Conservation (phyloP, 2,888 invertebrate genomes). For the Mechanitis mazaeus region DNA sequence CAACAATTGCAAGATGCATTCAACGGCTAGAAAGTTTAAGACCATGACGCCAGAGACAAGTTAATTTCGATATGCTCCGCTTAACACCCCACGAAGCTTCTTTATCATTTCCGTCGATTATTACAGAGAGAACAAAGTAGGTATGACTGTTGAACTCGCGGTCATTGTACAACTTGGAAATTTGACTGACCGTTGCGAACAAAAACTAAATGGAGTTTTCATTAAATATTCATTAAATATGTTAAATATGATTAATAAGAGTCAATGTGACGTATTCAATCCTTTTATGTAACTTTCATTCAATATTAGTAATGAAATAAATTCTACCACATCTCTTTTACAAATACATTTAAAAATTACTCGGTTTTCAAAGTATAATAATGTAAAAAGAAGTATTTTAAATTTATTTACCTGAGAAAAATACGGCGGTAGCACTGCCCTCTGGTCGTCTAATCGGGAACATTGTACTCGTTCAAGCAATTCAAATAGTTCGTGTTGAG, state of each 20-base stretch:
- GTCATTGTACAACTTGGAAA: conserved; percentile 13
- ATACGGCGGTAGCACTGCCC: conserved; percentile 95
- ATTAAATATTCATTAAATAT: no score
- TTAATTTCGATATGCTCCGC: conserved; percentile 51
- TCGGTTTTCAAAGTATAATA: not conserved
- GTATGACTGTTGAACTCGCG: conserved; percentile 50
- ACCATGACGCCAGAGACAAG: conserved; percentile 32
- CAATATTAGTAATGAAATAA: no score
- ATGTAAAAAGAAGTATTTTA: conserved; percentile 3
- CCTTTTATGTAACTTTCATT: no score
- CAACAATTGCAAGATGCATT: conserved; percentile 1
- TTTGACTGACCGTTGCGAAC: no score
- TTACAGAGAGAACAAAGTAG: conserved; percentile 38
- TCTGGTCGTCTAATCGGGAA: conserved; percentile 96
- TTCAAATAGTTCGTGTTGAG: conserved; percentile 91
- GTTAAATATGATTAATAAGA: no score
- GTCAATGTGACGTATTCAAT: no score
- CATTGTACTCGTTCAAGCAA: conserved; percentile 95
- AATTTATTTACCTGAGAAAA: conserved; percentile 85
- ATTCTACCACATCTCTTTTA: no score
- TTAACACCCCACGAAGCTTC: conserved; percentile 61
- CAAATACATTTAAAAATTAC: no score
- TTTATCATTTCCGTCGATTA: conserved; percentile 56
- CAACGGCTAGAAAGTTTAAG: conserved; percentile 10
- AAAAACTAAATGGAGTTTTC: no score